Evolutionary conservation across 2,113 vertebrate genomes (phyloP).

Genomic region (Colaptes auratus): DNA sequence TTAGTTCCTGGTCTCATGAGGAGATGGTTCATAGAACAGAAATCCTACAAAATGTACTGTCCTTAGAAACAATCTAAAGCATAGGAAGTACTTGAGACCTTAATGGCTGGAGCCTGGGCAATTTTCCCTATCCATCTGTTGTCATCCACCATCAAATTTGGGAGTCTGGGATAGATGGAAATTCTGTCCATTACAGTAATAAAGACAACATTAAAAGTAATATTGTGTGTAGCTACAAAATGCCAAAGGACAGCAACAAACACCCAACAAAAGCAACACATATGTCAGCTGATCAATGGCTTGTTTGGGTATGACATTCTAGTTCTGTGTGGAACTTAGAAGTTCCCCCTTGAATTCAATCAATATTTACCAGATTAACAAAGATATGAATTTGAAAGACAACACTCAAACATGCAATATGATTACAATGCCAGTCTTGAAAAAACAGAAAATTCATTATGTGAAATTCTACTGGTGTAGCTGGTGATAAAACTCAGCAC

Average conservation of each 20-base stretch:
- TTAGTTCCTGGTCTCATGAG: not conserved
- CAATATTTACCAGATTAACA: conserved; percentile 36
- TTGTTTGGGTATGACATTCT: not conserved
- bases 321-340: not conserved
- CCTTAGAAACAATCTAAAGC: not conserved
- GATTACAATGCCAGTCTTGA: not conserved
- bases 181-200: not conserved
- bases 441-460: conserved; percentile 24
- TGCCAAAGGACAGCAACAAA: not conserved
- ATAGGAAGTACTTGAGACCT: not conserved
- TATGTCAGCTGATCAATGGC: not conserved
- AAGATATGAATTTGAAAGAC: not conserved
- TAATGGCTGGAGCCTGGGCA: not conserved
- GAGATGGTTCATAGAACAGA: not conserved
- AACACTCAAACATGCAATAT: not conserved
- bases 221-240: not conserved
- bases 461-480: not conserved
- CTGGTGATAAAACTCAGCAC: conserved; percentile 19
- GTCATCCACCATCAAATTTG: not conserved
- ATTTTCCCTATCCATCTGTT: not conserved
- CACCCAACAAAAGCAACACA: not conserved
- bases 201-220: not conserved
- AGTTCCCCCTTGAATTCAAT: not conserved
- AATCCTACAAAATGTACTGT: not conserved
- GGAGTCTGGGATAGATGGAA: not conserved